phyloP scores from a whole-genome alignment of 2,113 vertebrate species.

The Echinops telfairi region DNA sequence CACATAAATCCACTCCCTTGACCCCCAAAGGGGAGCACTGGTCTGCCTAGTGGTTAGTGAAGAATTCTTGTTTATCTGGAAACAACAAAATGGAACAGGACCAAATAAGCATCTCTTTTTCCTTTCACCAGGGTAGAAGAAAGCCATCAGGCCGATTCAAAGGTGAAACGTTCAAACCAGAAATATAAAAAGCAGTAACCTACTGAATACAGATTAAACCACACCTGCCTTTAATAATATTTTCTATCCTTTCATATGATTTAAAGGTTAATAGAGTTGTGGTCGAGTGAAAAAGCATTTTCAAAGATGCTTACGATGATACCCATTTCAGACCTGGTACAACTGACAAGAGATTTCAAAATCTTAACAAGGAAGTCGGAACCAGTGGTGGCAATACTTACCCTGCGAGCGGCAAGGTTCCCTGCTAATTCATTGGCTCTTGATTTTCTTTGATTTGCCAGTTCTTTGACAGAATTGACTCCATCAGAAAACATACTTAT shows the following conservation, averaged over 20 bases:
- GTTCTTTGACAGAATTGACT: constrained; percentile 98
- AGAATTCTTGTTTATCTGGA: constrained; percentile 5
- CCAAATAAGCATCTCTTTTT: not conserved
- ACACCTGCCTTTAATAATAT: not conserved
- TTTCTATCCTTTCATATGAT: constrained; percentile 40
- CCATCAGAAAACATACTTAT: constrained; percentile 99
- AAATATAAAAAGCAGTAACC: constrained; percentile 22
- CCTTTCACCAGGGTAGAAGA: not conserved
- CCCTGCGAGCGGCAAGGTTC: constrained; percentile 93
- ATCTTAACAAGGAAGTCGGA: constrained; percentile 48
- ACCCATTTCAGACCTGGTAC: not conserved
- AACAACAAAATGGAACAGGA: not conserved
- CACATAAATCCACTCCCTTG: not conserved
- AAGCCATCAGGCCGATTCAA: not conserved
- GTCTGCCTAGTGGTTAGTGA: not conserved
- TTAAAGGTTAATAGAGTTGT: constrained; percentile 28
- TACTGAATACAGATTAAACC: not conserved
- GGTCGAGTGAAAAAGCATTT: constrained; percentile 31
- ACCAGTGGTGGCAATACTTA: constrained; percentile 84
- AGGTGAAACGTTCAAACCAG: not conserved
- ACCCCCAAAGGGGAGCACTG: not conserved
- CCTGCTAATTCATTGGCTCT: constrained; percentile 91
- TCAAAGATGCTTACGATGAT: constrained; percentile 35
- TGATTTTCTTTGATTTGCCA: constrained; percentile 97
- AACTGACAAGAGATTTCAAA: constrained; percentile 54